Evolutionary conservation across 2,797 vertebrate genomes (phyloP), one percentile per base, ranked within the genome.

Genomic region (Spondyliosoma cantharus): DNA sequence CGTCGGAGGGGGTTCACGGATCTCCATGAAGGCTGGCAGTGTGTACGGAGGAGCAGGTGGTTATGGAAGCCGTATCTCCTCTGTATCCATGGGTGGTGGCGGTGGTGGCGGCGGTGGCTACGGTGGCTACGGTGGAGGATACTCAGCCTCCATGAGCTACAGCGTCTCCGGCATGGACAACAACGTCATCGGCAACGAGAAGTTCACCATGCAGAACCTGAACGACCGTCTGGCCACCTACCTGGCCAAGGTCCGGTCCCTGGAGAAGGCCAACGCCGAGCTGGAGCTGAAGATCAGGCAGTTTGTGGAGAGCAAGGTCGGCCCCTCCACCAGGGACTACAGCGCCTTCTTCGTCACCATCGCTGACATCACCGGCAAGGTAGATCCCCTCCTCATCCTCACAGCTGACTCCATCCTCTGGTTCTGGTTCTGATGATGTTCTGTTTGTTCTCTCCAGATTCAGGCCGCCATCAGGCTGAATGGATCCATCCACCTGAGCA

Each of bases 141-240:
- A 72, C 11, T 5, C 58, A 1, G 22, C 67, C 0, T 49, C 73
- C 0, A 0, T 6, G 20, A 63, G 29, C 57, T 76, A 37, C 76
- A 3, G 16, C 5, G 3, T 52, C 0, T 68, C 76, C 19, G 91
- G 87, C 1, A 0, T 17, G 0, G 83, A 91, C 0, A 50, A 62
- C 15, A 70, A 43, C 19, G 0, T 87, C 42, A 80, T 81, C 2
- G 62, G 24, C n/a, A 88, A 82, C 22, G 84, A 90, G 74, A 93
- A 92, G 84, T 48, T 91, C 86, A 94, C 95, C 76, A 96, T 97
- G 97, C 96, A 96, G 90, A 95, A 94, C 83, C 96, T 97, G 3
- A 97, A 97, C 0, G 95, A 96, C 52, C 96, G 96, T n/a, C 90
- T 97, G 93, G 94, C 95, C 0, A 46, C 92, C 9, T 97, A 97